Evolutionary conservation across 2,797 vertebrate genomes (phyloP), one percentile per base, ranked within the genome.

Genomic region (Mus caroli): DNA sequence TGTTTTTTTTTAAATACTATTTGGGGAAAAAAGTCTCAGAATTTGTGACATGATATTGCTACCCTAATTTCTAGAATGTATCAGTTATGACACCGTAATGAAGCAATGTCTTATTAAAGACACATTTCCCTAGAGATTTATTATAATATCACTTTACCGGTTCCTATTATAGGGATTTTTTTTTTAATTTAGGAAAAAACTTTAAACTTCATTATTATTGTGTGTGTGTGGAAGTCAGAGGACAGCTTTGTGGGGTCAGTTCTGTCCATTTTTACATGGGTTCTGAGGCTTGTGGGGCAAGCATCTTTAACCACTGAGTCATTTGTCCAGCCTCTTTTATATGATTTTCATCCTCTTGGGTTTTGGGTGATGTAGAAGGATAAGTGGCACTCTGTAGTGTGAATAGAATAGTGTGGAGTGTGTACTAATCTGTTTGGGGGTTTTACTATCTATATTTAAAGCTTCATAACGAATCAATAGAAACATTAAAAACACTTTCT

Each of bases 1-100:
- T 67, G 19, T 95, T 97, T 95, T 97, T 97, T 97, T 96, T 96
- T n/a, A 94, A 97, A 83, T 94, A 91, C 92, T 90, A 73, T 95
- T 96, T 96, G 80, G 92, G 89, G 88, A 73, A 95, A 94, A 89
- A 92, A 94, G 92, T 58, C 76, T 84, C 56, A 84, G 78, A 78
- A 92, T 95, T 95, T 94, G 85, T 86, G 50, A 90, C 88, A 95
- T 86, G 60, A 56, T 93, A 82, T 58, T 92, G 67, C 37, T 95
- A 88, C 69, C 73, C 85, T 93, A 90, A 93, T 95, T 97, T 98
- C 75, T 96, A 67, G 60, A 94, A 82, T 96, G 43, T 90, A 90
- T 58, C 43, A 94, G n/a, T 92, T 85, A 64, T 93, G 54, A n/a
- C 92, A 92, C 28, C 26, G 83, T 88, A 91, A 93, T 95, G 62